A percentile compares a stretch with the other conserved stretches of the same genome.
These are phyloP conservation scores for Gonatopus flavifemur DNA, from an alignment of 1,140 invertebrate genomes.

Conservation along the genomic window DNA sequence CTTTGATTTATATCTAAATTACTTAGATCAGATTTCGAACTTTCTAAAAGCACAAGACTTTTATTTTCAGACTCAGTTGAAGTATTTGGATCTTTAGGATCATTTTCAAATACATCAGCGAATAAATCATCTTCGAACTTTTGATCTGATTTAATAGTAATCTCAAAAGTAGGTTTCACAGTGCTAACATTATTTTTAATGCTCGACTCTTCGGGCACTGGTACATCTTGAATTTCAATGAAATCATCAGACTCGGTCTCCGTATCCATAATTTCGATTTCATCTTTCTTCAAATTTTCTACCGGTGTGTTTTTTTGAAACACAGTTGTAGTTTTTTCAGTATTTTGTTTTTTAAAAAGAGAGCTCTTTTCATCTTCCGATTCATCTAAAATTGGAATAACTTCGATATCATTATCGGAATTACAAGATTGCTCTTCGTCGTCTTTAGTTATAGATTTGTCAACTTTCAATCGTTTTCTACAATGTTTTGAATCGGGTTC, in stretches of 20 bases:
- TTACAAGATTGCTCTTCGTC: neutral
- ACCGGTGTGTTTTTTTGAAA: neutral
- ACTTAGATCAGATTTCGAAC: no score
- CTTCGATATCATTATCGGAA: neutral
- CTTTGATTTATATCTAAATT: no score
- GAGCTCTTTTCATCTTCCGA: neutral
- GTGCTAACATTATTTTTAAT: constrained; percentile 7
- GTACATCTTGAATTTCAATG: constrained; percentile 43
- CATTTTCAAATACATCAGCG: constrained; percentile 48
- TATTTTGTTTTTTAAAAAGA: no score
- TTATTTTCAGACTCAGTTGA: no score
- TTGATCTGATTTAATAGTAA: constrained; percentile 38
- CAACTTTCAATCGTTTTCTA: neutral
- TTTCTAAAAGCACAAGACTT: no score
- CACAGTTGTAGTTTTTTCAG: neutral
- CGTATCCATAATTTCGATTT: neutral
- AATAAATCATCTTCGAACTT: constrained; percentile 68
- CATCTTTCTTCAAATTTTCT: neutral
- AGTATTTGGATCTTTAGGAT: no score
- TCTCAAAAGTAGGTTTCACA: constrained; percentile 30
- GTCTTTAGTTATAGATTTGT: neutral
- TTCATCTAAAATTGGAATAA: neutral
- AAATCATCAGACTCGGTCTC: constrained; percentile 53
- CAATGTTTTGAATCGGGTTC: neutral
- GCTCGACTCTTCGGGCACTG: constrained; percentile 17